Base-by-base conservation (phyloP, 64 coral and sea anemone genomes). In the Porites australiensis region DNA sequence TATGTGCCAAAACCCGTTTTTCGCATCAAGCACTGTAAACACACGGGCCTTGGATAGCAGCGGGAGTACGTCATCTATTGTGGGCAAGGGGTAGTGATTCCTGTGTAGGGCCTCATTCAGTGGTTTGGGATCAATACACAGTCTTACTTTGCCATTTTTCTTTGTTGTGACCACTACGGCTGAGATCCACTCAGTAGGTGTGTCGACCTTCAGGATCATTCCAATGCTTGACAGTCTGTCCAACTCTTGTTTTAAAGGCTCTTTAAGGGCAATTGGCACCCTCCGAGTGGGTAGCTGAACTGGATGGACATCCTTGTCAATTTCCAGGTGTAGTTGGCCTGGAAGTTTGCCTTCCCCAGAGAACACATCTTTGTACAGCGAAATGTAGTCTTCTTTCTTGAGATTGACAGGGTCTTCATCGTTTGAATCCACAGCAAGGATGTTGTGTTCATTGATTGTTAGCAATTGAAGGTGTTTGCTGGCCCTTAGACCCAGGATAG, bases 241-340 rank as follows among this genome's bases (percentile, higher is more conserved):
- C n/a, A 82, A 18, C 60, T 91, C 89, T 50, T 72, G 77, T 81
- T 91, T 82, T 14, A 91, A 67, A 10, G 77, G 59, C 45, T 91
- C 63, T 91, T 63, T 91, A 3, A 91, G 52, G 43, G 89, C 77
- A 69, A 82, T 53, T 16, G 89, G 58, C 52, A 80, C 77, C 71
- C 76, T 72, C n/a, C 77, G 77, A 13, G 67, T 63, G 68, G 89
- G 89, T 58, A 82, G 71, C 60, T 65, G 58, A 43, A 90, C 62
- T 37, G 89, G 89, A 21, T 71, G 60, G 75, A 72, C 77, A 53
- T 58, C 50, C 58, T 68, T 82, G 61, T 82, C 89, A 27, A 91
- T 62, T 81, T 91, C 89, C 62, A 91, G 89, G 63, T 82, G 89
- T 2, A 91, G 65, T 91, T 52, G 67, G 27, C 66, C 89, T 74